These are phyloP conservation scores for Calliopsis andreniformis DNA, from an alignment of 1,140 invertebrate species.

Conservation along the genomic window DNA sequence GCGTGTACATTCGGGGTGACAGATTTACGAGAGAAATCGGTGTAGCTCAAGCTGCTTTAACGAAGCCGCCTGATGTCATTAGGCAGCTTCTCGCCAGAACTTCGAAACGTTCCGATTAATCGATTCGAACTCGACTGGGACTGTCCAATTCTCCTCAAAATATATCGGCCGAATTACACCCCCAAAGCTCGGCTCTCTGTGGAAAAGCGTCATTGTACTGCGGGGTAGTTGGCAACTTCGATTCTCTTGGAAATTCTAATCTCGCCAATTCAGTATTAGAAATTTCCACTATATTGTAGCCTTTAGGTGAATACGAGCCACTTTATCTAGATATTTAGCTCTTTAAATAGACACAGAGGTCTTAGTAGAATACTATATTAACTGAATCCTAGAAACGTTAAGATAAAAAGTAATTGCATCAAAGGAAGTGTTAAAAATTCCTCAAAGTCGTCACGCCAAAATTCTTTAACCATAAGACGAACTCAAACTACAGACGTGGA, in stretches of 20 bases:
- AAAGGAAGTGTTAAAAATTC: too few species aligned
- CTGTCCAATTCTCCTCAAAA: slow-evolving; percentile 18
- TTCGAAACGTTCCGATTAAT: slow-evolving; percentile 35
- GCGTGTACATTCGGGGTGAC: slow-evolving; percentile 58
- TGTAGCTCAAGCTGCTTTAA: slow-evolving; percentile 57
- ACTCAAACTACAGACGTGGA: too few species aligned
- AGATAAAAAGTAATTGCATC: too few species aligned
- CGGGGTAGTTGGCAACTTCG: neutral
- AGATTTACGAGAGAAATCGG: slow-evolving; percentile 72
- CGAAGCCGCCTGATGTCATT: slow-evolving; percentile 63
- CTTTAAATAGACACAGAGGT: too few species aligned
- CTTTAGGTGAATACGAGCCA: too few species aligned
- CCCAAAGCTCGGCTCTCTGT: slow-evolving; percentile 12
- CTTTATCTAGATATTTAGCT: too few species aligned
- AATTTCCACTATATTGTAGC: too few species aligned
- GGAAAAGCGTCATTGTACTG: neutral
- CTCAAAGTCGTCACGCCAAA: too few species aligned
- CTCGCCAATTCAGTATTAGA: neutral
- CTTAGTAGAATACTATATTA: too few species aligned
- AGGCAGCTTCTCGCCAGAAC: slow-evolving; percentile 40
- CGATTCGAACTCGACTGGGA: slow-evolving; percentile 30
- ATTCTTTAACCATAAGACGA: too few species aligned
- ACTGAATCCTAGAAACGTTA: too few species aligned
- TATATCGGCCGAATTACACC: slow-evolving; percentile 12
- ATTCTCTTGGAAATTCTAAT: neutral